Conservation (phyloP, 92 coral and sea anemone genomes). For the Actinernus sp. region DNA sequence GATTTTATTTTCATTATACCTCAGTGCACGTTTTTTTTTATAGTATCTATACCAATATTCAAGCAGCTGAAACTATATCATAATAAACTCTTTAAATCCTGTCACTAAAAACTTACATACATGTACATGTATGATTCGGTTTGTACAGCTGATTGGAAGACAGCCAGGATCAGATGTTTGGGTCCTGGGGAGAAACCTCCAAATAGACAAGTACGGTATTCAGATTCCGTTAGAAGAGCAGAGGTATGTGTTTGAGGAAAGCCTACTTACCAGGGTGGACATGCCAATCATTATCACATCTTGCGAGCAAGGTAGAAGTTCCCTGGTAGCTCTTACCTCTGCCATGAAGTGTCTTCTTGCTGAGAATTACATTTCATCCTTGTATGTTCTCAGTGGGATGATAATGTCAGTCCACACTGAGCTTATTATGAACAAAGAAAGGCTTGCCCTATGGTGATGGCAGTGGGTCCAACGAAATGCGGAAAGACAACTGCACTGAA, state of each 20-base stretch:
- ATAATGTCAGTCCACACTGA: slow-evolving; percentile 17
- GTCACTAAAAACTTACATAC: no score
- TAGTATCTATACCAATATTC: no score
- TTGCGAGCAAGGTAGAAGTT: not conserved
- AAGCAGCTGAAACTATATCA: no score
- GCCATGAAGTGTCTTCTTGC: slow-evolving; percentile 23
- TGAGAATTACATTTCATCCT: slow-evolving; percentile 13
- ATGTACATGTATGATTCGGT: no score
- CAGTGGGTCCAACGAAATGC: slow-evolving; percentile 24
- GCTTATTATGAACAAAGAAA: slow-evolving; percentile 15
- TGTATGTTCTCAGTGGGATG: slow-evolving; percentile 14
- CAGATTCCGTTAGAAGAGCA: no score
- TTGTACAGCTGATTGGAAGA: no score
- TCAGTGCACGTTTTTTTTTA: no score
- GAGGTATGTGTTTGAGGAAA: no score
- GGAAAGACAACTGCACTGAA: slow-evolving; percentile 41
- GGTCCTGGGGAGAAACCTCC: slow-evolving; percentile 8
- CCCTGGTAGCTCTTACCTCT: slow-evolving; percentile 1
- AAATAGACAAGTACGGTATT: not conserved
- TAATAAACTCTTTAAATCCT: no score
- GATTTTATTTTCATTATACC: no score
- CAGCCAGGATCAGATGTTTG: slow-evolving; percentile 11
- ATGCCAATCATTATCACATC: not conserved
- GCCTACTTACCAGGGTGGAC: no score
- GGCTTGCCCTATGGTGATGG: slow-evolving; percentile 31